Base-by-base conservation (phyloP, 2,113 vertebrate genomes). In the Jacana jacana region DNA sequence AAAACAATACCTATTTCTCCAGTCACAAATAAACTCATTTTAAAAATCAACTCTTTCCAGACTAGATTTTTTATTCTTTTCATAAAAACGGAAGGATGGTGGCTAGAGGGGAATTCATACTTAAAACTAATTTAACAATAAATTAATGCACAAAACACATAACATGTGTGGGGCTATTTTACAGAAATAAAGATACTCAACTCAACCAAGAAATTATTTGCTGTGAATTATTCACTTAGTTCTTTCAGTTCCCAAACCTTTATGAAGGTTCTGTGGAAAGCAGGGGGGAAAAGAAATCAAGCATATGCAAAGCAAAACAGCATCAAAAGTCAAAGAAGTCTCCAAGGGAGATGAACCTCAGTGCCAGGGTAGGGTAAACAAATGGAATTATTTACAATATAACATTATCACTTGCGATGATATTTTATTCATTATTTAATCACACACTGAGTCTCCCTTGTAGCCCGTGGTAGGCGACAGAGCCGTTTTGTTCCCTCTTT, bases 361-460 rank as follows among this genome's bases (percentile, higher is more conserved):
- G 61, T 93, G 70, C 86, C 95, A 95, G 6, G 79, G 63, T 7
- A 63, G 63, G 79, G 81, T 92, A 96, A 95, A 94, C 91, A 97
- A 95, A 91, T 95, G 76, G 95, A 97, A 96, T 97, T 94, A 95
- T 97, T 97, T 96, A 95, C 88, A 91, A 33, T 94, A 65, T 51
- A 92, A 88, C 72, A 77, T 95, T 93, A 93, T 90, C 58, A 63
- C 87, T 90, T 94, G 95, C 10, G 1, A 95, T 82, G 42, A 81
- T 96, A 88, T 96, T 92, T 94, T 92, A 95, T 96, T 93, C 93
- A 97, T 96, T 92, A 87, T 95, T 93, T 93, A 96, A 93, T 97
- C 88, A 17, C 92, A 84, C 51, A 68, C 72, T 66, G 81, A 44
- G 88, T 48, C 76, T 88, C 70, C 57, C 49, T 54, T 39, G 69